Percentiles rank a stretch among this genome's conserved stretches.
phyloP scores from a whole-genome alignment of 2,797 vertebrate species.

The Luscinia megarhynchos region DNA sequence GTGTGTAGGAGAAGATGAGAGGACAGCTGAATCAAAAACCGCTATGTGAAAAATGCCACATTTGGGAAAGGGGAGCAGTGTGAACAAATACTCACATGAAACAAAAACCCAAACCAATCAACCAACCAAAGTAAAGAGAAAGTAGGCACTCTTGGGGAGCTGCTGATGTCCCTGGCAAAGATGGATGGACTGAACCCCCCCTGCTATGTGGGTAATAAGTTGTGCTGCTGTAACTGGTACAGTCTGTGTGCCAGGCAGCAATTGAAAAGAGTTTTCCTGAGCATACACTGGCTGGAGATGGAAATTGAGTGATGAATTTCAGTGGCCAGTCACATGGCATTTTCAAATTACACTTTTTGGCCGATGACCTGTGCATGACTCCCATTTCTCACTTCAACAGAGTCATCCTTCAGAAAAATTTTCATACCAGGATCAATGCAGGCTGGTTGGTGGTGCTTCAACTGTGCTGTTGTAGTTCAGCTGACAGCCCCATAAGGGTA shows the following conservation, averaged over 20 bases:
- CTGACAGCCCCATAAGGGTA: background rate
- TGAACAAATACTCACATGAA: background rate
- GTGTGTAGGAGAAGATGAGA: background rate
- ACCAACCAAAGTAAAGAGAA: background rate
- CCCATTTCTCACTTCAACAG: background rate
- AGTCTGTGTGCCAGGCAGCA: background rate
- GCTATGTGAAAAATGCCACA: background rate
- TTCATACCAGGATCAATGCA: background rate
- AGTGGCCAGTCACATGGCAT: background rate
- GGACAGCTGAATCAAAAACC: background rate
- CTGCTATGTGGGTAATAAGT: fast-evolving
- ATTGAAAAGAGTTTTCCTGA: background rate
- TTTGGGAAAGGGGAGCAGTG: background rate
- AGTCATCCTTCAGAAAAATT: background rate
- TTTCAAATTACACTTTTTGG: background rate
- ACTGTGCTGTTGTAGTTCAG: background rate
- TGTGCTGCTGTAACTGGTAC: background rate
- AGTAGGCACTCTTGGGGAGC: background rate
- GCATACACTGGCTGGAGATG: background rate
- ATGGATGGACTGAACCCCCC: background rate
- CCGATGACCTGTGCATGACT: background rate
- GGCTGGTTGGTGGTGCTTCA: background rate
- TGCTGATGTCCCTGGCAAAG: background rate
- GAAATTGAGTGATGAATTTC: background rate
- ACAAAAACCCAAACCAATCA: background rate